Evolutionary conservation across 2,113 vertebrate species (phyloP).

Genomic region (Orycteropus afer): DNA sequence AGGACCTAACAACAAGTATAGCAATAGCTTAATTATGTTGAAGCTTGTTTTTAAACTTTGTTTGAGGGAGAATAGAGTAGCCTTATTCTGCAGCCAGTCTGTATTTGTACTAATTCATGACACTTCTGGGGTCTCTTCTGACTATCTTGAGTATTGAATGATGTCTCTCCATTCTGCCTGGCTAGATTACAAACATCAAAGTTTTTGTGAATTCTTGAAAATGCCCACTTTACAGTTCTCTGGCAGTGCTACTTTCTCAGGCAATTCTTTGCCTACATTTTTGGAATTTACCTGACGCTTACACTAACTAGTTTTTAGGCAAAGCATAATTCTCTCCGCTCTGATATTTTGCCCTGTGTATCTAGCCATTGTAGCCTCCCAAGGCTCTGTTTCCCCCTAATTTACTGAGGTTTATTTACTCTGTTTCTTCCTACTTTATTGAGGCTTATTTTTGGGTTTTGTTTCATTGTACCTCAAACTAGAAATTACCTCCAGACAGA

Average conservation of each 20-base stretch:
- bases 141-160: too few species aligned
- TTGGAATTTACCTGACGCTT: background rate
- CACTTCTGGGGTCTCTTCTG: too few species aligned
- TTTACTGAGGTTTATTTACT: background rate
- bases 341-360: background rate
- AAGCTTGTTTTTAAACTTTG: background rate
- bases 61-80: background rate
- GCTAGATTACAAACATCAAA: background rate
- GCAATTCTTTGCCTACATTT: too few species aligned
- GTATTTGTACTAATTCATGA: background rate
- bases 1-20: too few species aligned
- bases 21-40: too few species aligned
- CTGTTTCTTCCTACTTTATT: background rate
- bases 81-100: background rate
- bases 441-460: too few species aligned
- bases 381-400: background rate
- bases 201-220: rapidly evolving
- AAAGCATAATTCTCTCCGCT: background rate
- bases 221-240: background rate
- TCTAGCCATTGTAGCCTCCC: background rate
- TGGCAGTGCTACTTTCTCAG: too few species aligned
- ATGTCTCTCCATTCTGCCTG: background rate
- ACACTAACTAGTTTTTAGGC: background rate
- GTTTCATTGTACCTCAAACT: background rate
- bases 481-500: background rate